Evolutionary conservation across 2,113 vertebrate species (phyloP).

Genomic region (Puntigrus tetrazona): DNA sequence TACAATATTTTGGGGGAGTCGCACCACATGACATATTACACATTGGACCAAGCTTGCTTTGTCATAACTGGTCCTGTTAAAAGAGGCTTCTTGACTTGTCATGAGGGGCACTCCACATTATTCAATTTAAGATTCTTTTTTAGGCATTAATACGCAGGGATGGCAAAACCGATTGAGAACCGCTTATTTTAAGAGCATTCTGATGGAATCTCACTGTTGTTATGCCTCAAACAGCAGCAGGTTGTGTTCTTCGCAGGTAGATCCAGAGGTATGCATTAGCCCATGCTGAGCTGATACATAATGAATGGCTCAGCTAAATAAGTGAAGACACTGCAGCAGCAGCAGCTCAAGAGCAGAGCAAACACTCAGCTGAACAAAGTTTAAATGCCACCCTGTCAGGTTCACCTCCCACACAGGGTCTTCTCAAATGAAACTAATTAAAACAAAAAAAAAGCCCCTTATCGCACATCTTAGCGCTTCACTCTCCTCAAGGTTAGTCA

Average conservation of each 20-base stretch:
- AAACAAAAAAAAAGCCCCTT: not conserved
- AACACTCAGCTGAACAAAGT: not conserved
- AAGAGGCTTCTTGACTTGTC: not conserved
- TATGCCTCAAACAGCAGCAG: not conserved
- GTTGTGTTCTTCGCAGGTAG: not conserved
- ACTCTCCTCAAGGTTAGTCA: not conserved
- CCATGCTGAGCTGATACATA: constrained; percentile 15
- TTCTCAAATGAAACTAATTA: not conserved
- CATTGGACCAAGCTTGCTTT: no score
- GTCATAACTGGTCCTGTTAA: no score
- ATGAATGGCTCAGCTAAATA: constrained; percentile 17
- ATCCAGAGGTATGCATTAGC: constrained; percentile 3
- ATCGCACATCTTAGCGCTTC: not conserved
- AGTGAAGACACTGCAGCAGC: constrained; percentile 16
- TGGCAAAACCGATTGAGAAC: not conserved
- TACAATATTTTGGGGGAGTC: not conserved
- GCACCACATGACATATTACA: not conserved
- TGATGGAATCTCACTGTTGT: not conserved
- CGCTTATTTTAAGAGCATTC: not conserved
- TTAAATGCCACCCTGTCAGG: not conserved
- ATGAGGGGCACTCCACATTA: not conserved
- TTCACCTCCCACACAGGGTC: not conserved
- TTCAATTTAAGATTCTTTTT: not conserved
- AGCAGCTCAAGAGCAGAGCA: not conserved
- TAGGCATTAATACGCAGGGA: not conserved